Percentiles rank a stretch among this genome's conserved stretches.
Conservation (phyloP, 2,797 vertebrate species). For the Taenioides sp. region DNA sequence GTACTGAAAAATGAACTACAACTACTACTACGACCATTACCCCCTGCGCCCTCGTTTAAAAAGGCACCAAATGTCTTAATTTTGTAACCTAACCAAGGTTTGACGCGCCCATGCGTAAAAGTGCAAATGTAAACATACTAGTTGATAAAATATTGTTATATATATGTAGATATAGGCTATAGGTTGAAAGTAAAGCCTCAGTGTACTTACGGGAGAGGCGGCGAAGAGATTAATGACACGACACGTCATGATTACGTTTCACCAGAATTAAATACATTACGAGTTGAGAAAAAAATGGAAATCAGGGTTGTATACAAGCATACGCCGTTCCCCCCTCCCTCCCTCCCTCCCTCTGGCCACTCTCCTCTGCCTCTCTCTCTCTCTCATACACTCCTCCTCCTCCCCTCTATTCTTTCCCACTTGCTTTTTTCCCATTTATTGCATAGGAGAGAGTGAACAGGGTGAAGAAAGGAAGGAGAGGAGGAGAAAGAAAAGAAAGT, state of each 20-base stretch:
- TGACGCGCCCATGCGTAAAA: slow-evolving; percentile 58
- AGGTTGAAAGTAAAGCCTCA: slow-evolving; percentile 82
- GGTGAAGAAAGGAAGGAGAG: slow-evolving; percentile 66
- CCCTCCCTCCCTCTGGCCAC: slow-evolving; percentile 65
- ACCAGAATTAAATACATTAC: slow-evolving; percentile 90
- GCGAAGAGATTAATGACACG: slow-evolving; percentile 86
- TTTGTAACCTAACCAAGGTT: slow-evolving; percentile 41
- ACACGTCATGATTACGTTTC: slow-evolving; percentile 89
- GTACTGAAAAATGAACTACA: slow-evolving; percentile 18
- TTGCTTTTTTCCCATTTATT: slow-evolving; percentile 73
- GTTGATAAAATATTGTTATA: slow-evolving; percentile 47
- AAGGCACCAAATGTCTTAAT: slow-evolving; percentile 57
- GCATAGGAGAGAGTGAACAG: slow-evolving; percentile 79
- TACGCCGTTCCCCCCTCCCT: slow-evolving; percentile 79
- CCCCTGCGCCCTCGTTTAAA: slow-evolving; percentile 27
- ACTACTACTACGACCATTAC: slow-evolving; percentile 57
- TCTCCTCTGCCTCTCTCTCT: slow-evolving; percentile 46
- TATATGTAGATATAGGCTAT: slow-evolving; percentile 66
- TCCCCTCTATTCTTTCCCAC: slow-evolving; percentile 22
- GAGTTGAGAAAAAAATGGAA: slow-evolving; percentile 86
- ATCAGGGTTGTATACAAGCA: slow-evolving; percentile 87
- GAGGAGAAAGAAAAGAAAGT: slow-evolving; percentile 68
- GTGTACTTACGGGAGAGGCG: slow-evolving; percentile 87
- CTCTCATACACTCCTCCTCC: slow-evolving; percentile 10
- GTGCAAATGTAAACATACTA: slow-evolving; percentile 60